Percentiles rank a stretch among this genome's conserved stretches.
Conservation (phyloP, 2,113 vertebrate genomes). For the Pluvianellus socialis region DNA sequence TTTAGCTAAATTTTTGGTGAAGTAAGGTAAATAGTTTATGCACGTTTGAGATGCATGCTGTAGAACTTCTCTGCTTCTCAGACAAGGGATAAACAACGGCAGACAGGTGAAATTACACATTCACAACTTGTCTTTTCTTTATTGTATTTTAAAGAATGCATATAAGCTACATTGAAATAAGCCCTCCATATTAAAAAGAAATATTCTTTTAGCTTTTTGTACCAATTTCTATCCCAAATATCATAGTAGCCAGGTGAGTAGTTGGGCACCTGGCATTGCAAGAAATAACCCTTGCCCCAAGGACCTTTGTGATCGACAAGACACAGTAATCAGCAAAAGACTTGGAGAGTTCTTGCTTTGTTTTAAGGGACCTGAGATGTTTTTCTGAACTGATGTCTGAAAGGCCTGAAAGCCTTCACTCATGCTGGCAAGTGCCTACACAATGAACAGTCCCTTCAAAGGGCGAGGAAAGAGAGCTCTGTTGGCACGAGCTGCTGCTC, state of each 20-base stretch:
- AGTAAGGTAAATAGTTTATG: not conserved
- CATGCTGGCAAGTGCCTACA: not conserved
- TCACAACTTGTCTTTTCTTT: not conserved
- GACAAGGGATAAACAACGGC: not conserved
- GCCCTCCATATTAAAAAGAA: not conserved
- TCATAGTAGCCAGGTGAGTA: not conserved
- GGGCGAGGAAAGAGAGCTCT: not conserved
- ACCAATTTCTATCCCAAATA: not conserved
- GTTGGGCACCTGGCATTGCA: not conserved
- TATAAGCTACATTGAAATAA: not conserved
- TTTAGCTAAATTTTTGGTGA: not conserved
- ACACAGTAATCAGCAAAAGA: not conserved
- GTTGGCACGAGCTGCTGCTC: not conserved
- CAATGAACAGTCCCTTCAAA: not conserved
- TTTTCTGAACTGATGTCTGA: not conserved
- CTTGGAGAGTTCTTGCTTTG: not conserved
- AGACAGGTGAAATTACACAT: not conserved
- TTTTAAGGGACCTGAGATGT: not conserved
- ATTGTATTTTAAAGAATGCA: not conserved
- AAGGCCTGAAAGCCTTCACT: not conserved
- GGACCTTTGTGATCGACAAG: not conserved
- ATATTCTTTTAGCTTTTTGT: not conserved
- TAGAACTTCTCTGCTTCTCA: not conserved
- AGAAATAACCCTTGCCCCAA: not conserved
- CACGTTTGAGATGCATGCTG: not conserved